Percentiles rank a stretch among this genome's conserved stretches.
phyloP scores from a whole-genome alignment of 2,797 vertebrate genomes.

The Silurus aristotelis region DNA sequence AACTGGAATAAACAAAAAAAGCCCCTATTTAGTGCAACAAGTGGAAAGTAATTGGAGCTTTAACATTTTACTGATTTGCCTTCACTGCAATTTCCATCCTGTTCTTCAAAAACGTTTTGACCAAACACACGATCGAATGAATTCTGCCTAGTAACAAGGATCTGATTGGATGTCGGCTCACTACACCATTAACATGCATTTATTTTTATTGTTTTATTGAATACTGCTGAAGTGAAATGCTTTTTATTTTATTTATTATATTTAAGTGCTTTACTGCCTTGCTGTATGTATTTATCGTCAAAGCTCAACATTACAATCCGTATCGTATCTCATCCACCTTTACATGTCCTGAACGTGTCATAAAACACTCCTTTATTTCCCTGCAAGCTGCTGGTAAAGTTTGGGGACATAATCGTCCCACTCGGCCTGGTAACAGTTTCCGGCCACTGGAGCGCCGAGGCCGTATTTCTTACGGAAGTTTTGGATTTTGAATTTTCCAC shows the following conservation, averaged over 20 bases:
- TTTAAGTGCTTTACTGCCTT: neutral
- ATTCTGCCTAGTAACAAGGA: neutral
- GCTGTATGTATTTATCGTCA: too few relatives aligned
- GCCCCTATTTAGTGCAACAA: neutral
- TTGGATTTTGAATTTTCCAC: slow-evolving; percentile 85
- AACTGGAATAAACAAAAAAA: slow-evolving; percentile 10
- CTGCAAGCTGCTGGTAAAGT: slow-evolving; percentile 89
- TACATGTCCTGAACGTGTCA: neutral
- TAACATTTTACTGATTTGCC: neutral
- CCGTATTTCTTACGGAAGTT: slow-evolving; percentile 87
- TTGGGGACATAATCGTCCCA: slow-evolving; percentile 96
- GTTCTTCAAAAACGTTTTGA: neutral
- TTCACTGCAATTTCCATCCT: neutral
- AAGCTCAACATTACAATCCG: neutral
- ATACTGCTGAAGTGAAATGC: neutral
- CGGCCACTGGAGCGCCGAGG: slow-evolving; percentile 81
- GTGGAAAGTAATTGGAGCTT: neutral
- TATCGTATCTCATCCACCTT: neutral
- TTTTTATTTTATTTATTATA: too few relatives aligned
- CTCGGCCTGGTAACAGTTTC: slow-evolving; percentile 92
- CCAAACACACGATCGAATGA: neutral
- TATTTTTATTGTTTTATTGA: neutral
- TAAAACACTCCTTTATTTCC: slow-evolving; percentile 74
- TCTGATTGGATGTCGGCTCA: neutral
- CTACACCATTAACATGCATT: neutral